Evolutionary conservation across 2,888 invertebrate genomes (phyloP), one percentile per base, ranked within the genome.

Genomic region (Troides aeacus): DNA sequence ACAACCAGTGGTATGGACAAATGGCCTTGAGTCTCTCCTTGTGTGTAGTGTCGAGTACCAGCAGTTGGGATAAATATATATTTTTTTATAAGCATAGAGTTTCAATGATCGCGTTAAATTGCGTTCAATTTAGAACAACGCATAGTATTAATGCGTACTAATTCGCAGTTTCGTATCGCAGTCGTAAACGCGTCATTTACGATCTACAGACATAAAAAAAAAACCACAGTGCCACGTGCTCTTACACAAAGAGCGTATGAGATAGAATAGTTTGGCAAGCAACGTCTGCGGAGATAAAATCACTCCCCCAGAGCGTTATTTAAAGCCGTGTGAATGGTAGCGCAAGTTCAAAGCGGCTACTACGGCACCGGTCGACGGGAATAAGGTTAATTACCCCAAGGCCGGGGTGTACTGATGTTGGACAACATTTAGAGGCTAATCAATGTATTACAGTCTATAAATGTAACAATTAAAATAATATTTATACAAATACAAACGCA

Each of bases 381-480:
- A 86, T 88, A 87, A 87, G 89, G 89, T 88, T 88, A 89, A 90
- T 88, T 88, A 89, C 86, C 84, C 83, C 87, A 88, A 90, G 88
- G 90, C 82, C 88, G 84, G 77, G 77, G 81, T 82, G 76, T 77
- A 85, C 81, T 81, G 83, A 81, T 74, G 68, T 56, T 59, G 59
- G 42, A 50, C 57, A 50, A 17, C 50, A 50, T 50, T 50, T 3
- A 50, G 18, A 18, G 50, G 50, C 4, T 50, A 50, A 50, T 39
- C 10, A 39, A 10, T 10, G 39, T 7, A 39, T 39, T 39, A 39
- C 8, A 39, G 39, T 39, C 39, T 39, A 10, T 39, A 39, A 39
- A 39, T 39, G 39, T 39, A 10, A 39, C 39, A 39, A 39, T 39
- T 39, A 10, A 39, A 10, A 39, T 7, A 39, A 39, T 39, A 39